These are phyloP conservation scores for Boloria euphrosyne DNA, from an alignment of 2,888 invertebrate genomes.

Conservation along the genomic window DNA sequence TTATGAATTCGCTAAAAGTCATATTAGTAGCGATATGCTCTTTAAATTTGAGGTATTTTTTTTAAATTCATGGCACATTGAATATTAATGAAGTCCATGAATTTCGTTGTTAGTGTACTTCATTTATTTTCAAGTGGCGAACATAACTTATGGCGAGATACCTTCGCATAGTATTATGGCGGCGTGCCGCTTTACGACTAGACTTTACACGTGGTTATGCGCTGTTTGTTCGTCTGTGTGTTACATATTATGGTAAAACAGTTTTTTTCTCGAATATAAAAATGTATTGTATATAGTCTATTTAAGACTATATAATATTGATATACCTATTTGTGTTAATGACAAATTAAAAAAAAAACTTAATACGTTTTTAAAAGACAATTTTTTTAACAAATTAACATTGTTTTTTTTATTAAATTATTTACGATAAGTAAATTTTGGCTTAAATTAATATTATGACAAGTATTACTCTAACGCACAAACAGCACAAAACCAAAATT, in stretches of 20 bases:
- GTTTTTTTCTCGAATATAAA: too few relatives aligned
- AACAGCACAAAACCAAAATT: constrained; percentile 39
- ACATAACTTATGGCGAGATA: constrained; percentile 29
- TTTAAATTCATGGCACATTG: not conserved
- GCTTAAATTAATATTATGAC: too few relatives aligned
- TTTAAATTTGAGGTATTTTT: not conserved
- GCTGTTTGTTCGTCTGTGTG: constrained; percentile 30
- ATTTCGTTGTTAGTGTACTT: constrained; percentile 8
- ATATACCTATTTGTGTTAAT: too few relatives aligned
- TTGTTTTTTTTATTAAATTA: not conserved
- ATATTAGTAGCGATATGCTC: too few relatives aligned
- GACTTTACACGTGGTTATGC: constrained; percentile 33
- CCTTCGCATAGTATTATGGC: constrained; percentile 39
- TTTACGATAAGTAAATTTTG: too few relatives aligned
- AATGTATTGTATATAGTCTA: too few relatives aligned
- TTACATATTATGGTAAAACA: not conserved
- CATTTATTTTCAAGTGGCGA: constrained; percentile 31
- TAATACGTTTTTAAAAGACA: too few relatives aligned
- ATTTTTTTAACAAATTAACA: too few relatives aligned
- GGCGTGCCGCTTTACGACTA: constrained; percentile 34
- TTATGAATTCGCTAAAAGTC: too few relatives aligned
- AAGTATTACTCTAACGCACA: constrained; percentile 22
- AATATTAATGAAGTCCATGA: not conserved
- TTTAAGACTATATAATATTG: too few relatives aligned
- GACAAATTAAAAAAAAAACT: too few relatives aligned